These are phyloP conservation scores for Danio rerio DNA, from an alignment of 2,113 vertebrate species.

Conservation along the genomic window GRCz12tu NC_133191.1:8413501-8414000, in stretches of 20 bases:
- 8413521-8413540: neutral
- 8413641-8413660: neutral
- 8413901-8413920: neutral
- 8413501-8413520: conserved; percentile 29
- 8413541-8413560: neutral
- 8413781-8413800: conserved; percentile 44
- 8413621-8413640: neutral
- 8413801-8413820: conserved; percentile 18
- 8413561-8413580: neutral
- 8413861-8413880: conserved; percentile 1
- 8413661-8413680: neutral
- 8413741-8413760: conserved; percentile 16
- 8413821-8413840: neutral
- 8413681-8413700: conserved; percentile 16
- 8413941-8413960: neutral
- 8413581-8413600: neutral
- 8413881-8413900: conserved; percentile 2
- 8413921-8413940: neutral
- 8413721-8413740: conserved; percentile 42
- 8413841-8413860: neutral
- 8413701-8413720: conserved; percentile 10
- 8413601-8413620: neutral
- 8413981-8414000: neutral
- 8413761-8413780: conserved; percentile 30
- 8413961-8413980: conserved; percentile 24